Conservation (phyloP, 2,113 vertebrate genomes). For the Colius striatus region DNA sequence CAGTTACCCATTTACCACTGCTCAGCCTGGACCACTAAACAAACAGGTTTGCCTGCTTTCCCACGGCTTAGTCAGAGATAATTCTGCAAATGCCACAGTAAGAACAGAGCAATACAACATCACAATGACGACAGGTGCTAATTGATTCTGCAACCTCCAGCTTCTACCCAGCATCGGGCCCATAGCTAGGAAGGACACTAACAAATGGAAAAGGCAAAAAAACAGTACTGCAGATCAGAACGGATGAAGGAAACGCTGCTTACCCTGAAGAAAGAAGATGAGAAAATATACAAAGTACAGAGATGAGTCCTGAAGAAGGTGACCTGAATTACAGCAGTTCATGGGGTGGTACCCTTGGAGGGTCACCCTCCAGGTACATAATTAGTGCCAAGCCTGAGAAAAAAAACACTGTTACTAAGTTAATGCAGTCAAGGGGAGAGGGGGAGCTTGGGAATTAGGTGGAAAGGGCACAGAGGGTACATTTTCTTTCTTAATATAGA, state of each 20-base stretch:
- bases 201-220: conserved; percentile 48
- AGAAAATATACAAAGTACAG: conserved; percentile 75
- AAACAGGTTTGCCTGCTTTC: neutral
- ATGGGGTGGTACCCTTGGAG: conserved; percentile 65
- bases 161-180: neutral
- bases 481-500: conserved; percentile 53
- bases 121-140: neutral
- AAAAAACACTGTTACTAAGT: conserved; percentile 77
- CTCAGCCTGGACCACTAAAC: neutral
- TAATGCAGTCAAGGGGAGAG: conserved; percentile 61
- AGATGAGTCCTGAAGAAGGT: conserved; percentile 74
- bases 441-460: conserved; percentile 36
- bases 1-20: neutral
- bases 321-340: conserved; percentile 76
- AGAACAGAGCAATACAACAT: neutral
- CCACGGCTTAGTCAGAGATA: neutral
- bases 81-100: neutral
- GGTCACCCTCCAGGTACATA: conserved; percentile 70
- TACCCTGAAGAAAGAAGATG: conserved; percentile 77
- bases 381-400: conserved; percentile 74
- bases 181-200: conserved; percentile 29
- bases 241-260: conserved; percentile 68
- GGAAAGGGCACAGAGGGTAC: conserved; percentile 17
- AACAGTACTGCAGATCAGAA: conserved; percentile 46
- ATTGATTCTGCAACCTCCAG: neutral